Evolutionary conservation across 2,113 vertebrate species (phyloP).

Genomic region (Corythornis madagascariensis): DNA sequence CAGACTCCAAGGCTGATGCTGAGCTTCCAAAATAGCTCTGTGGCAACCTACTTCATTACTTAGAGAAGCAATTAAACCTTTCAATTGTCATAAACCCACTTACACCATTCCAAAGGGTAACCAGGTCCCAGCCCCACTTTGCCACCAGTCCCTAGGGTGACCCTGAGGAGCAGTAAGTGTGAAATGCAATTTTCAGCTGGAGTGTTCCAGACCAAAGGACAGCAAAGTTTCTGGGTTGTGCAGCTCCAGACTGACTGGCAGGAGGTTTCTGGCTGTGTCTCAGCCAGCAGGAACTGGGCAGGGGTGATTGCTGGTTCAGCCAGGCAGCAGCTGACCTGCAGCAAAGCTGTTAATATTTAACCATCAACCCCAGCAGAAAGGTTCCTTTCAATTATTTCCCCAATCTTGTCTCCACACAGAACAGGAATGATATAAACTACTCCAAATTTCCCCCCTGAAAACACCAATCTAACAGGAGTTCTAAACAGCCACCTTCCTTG

Average conservation of each 20-base stretch:
- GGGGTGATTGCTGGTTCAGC: not conserved
- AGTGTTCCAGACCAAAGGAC: not conserved
- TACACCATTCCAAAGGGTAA: not conserved
- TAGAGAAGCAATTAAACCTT: not conserved
- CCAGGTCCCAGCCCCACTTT: not conserved
- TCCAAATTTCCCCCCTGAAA: not conserved
- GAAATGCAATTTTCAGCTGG: not conserved
- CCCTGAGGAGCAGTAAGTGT: not conserved
- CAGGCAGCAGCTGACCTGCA: not conserved
- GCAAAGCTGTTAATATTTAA: not conserved
- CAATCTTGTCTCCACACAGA: not conserved
- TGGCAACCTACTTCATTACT: not conserved
- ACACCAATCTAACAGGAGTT: not conserved
- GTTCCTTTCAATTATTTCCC: not conserved
- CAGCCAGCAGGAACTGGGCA: not conserved
- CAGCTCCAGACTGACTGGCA: not conserved
- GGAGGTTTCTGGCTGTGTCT: not conserved
- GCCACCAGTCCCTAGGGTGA: not conserved
- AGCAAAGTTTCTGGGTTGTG: no score
- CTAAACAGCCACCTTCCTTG: not conserved
- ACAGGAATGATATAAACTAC: rapidly evolving
- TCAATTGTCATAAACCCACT: not conserved
- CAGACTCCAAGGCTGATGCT: not conserved
- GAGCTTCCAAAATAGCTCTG: not conserved
- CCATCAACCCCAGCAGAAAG: not conserved